Evolutionary conservation across 2,888 invertebrate genomes (phyloP), one percentile per base, ranked within the genome.

Genomic region (Standfussiana lucernea): DNA sequence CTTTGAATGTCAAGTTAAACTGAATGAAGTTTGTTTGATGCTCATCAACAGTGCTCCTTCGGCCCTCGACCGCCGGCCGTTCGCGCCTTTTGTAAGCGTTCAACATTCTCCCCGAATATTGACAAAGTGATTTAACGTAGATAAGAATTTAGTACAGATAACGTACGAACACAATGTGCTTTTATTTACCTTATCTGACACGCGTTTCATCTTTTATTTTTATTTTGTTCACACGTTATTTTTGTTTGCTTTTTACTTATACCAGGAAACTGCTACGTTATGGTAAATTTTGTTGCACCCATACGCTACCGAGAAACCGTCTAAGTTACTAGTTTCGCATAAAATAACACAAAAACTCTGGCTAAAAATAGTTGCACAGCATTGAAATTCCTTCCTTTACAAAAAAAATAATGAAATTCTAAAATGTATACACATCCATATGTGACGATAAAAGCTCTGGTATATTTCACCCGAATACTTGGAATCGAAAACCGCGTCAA

Each of bases 1-100:
- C 59, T 84, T 71, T 65, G 82, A 86, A 88, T 83, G 87, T 81
- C 86, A 86, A 78, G 75, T 83, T 76, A 76, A 79, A 66, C 75
- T 76, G 69, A 80, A 86, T 80, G 72, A 76, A 77, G 47, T 71
- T 67, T 77, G 70, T 45, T 56, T 67, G 24, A 73, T 42, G 47
- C 42, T 61, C 56, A 77, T 69, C 64, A 70, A 76, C 68, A 71
- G 50, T 40, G 64, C 28, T 15, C 4, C n/a, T 61, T 35, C 21
- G 61, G 35, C 32, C 21, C 10, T 32, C 40, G 1, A 7, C n/a
- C 40, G 56, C 21, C 40, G 1, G 13, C n/a, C 40, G 56, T 77
- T 87, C 82, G 59, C 82, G 80, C 87, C 75, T 72, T 77, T 82
- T 73, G 56, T 70, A 24, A 72, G 50, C 61, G 50, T 67, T 77